Percentiles rank a stretch among this genome's conserved stretches.
Evolutionary conservation across 2,888 invertebrate species (phyloP).

Genomic region (Amiota mariae): DNA sequence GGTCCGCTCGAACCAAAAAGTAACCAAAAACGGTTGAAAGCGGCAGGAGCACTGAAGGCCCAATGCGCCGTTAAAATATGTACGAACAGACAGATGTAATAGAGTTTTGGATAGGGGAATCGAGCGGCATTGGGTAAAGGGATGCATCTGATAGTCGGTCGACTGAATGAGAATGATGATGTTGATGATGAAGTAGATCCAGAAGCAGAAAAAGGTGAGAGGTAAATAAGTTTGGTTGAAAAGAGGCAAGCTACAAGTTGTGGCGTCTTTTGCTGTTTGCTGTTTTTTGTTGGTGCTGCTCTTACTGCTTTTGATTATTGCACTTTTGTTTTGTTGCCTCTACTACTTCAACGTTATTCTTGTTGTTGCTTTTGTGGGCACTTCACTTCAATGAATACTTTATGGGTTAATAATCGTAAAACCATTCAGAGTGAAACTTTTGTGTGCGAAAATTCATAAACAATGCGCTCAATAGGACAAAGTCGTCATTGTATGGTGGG

Average conservation of each 20-base stretch:
- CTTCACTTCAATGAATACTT: conserved; percentile 68
- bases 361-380: conserved; percentile 48
- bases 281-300: conserved; percentile 35
- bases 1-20: neutral
- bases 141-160: neutral
- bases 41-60: neutral
- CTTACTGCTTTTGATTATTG: conserved; percentile 55
- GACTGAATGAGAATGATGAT: conserved; percentile 35
- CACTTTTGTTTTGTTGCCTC: conserved; percentile 61
- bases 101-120: conserved; percentile 40
- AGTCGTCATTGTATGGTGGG: conserved; percentile 12
- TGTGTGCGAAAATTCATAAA: conserved; percentile 63
- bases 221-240: neutral
- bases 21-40: conserved; percentile 20
- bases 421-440: conserved; percentile 66
- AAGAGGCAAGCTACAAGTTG: conserved; percentile 55
- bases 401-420: conserved; percentile 71
- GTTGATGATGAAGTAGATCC: neutral
- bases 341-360: conserved; percentile 32
- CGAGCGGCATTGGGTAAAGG: conserved; percentile 13
- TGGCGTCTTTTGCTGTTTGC: conserved; percentile 56
- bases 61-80: conserved; percentile 25
- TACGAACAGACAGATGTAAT: conserved; percentile 20
- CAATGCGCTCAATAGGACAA: conserved; percentile 49
- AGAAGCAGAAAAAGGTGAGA: neutral